Evolutionary conservation across 2,113 vertebrate genomes (phyloP), one percentile per base, ranked within the genome.

Genomic region (Sander lucioperca): DNA sequence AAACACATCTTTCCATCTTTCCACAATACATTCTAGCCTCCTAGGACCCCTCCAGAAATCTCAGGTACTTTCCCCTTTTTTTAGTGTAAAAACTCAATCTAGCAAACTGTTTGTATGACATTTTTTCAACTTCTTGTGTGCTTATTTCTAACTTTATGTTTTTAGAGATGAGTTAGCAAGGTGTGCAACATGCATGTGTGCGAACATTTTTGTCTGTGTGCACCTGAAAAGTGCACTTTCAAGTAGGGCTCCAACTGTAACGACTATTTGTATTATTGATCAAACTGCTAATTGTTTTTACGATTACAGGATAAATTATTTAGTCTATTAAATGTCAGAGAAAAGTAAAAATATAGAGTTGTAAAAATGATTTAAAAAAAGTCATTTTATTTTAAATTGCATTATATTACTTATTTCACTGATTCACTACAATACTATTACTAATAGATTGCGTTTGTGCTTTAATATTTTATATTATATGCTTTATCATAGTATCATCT

Each of bases 131-230:
- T 33, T 33, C 33, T 33, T 33, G 6, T 33, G 33, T 33, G 33
- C 33, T 33, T 33, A 33, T 33, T 33, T 33, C 14, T 61, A 16
- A 77, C 72, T 65, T 57, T 62, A 75, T 70, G 65, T 57, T 72
- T 63, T 79, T 53, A 48, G 43, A 43, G 61, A 76, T 66, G 75
- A 72, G 80, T 81, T 69, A 80, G 82, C 62, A 43, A 57, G 18
- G 43, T 61, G 63, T 66, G 19, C 15, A 48, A 33, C 4, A 3
- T 5, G 30, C 30, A 33, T 33, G 30, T 33, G 30, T 33, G 30
- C 30, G 1, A 33, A 33, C 54, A 73, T 53, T 54, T 66, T 8
- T 74, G 13, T 30, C 16, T 54, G 53, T 58, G 39, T 62, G 48
- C 47, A 50, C 21, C 45, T 43, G 7, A 69, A 71, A 48, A 6